Evolutionary conservation across 2,113 vertebrate species (phyloP).

Genomic region (Alosa alosa): DNA sequence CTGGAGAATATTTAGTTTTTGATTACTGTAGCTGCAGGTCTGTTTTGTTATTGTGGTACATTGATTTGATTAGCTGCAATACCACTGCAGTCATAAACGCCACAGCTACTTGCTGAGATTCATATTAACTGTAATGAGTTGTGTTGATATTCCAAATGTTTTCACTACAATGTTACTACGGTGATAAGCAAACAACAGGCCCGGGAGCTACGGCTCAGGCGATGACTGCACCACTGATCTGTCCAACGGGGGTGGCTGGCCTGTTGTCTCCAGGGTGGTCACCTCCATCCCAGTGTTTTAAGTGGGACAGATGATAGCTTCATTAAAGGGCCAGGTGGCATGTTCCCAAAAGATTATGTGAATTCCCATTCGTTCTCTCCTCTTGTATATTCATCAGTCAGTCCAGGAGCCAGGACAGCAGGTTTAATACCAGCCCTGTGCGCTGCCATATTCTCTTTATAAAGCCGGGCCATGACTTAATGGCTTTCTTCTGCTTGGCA

Average conservation of each 20-base stretch:
- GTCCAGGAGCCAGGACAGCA: too few relatives aligned
- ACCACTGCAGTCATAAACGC: neutral
- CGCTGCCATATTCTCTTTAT: neutral
- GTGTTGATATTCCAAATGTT: neutral
- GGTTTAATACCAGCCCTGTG: too few relatives aligned
- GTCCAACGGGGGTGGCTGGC: neutral
- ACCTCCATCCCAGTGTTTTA: neutral
- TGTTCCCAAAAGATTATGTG: neutral
- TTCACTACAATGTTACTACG: neutral
- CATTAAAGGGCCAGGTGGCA: neutral
- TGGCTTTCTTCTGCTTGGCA: constrained; percentile 3
- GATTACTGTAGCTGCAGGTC: neutral
- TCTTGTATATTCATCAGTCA: too few relatives aligned
- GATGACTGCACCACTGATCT: neutral
- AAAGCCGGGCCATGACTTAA: neutral
- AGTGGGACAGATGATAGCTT: neutral
- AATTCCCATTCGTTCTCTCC: neutral
- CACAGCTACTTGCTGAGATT: neutral
- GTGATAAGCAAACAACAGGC: neutral
- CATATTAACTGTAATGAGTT: neutral
- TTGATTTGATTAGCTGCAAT: neutral
- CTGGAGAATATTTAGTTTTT: neutral
- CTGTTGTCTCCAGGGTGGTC: neutral
- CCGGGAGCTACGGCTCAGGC: neutral
- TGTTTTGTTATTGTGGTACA: neutral